Evolutionary conservation across 2,888 invertebrate genomes (phyloP), one percentile per base, ranked within the genome.

Genomic region (Epinotia ramella): DNA sequence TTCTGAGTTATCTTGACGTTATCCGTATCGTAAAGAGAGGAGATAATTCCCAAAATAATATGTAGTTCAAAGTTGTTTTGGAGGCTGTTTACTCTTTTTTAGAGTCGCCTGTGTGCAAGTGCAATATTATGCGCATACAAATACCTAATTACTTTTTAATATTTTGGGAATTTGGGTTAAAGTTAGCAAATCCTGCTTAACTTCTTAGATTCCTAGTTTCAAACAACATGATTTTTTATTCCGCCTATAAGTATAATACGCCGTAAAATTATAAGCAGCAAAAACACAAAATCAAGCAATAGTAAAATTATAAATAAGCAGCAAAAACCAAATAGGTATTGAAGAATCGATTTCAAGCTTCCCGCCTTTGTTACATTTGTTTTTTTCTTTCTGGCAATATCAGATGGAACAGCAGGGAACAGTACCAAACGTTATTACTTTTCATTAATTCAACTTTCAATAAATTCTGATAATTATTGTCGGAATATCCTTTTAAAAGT

Each of bases 1-100:
- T 88, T 91, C 89, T 87, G 69, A 65, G 79, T 88, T 92, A 93
- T 93, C 93, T 89, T 87, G 90, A 89, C 91, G 88, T 80, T 76
- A 76, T 76, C 76, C 66, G 33, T 76, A 76, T 76, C 76, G 40
- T 49, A 60, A 56, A 62, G n/a, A 75, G 20, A 62, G 24, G 24
- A 28, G 24, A 69, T 78, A 78, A 71, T 73, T 66, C 68, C 74
- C 24, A 46, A 64, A 69, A 77, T 69, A 73, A 57, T 65, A 56
- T 40, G 16, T 73, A 59, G 64, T 70, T 77, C 57, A 76, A 53
- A 46, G 49, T 72, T 72, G 46, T 60, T 69, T 69, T 69, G 69
- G 18, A 69, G 24, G 24, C 24, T 46, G 46, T 69, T 57, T 46
- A 16, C 11, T n/a, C 24, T 59, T 57, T 28, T 24, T 59, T 44